Conservation (phyloP, 2,888 invertebrate species). For the Dusona sp. region DNA sequence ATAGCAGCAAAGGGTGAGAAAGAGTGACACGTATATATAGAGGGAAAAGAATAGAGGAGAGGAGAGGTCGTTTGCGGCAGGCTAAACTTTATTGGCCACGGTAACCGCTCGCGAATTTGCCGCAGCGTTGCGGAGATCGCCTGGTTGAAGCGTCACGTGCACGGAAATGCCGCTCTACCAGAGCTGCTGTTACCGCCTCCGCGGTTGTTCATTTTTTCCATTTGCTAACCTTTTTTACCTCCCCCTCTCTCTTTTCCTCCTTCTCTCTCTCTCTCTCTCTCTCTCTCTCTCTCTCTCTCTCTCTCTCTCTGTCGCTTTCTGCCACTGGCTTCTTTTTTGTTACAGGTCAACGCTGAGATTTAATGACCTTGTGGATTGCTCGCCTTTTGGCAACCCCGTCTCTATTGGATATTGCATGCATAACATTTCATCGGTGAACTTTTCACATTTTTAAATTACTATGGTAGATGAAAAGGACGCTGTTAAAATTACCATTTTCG, state of each 20-base stretch:
- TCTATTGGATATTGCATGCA: background rate
- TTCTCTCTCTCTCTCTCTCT: conserved; percentile 3
- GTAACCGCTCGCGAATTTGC: conserved; percentile 68
- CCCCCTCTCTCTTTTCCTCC: too few relatives aligned
- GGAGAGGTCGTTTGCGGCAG: conserved; percentile 60
- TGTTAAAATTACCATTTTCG: background rate
- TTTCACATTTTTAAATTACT: background rate
- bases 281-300: background rate
- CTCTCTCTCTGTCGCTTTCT: conserved; percentile 18
- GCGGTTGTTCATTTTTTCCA: conserved; percentile 55
- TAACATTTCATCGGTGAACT: background rate
- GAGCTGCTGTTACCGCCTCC: conserved; percentile 52
- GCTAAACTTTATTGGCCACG: conserved; percentile 69
- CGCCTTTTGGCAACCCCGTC: conserved; percentile 36
- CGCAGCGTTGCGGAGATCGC: conserved; percentile 62
- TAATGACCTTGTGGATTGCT: conserved; percentile 56
- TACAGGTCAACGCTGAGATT: conserved; percentile 51
- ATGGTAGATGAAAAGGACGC: background rate
- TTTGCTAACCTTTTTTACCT: background rate
- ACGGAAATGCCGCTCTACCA: conserved; percentile 67
- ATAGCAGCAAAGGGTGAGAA: conserved; percentile 36
- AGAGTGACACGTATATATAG: conserved; percentile 29
- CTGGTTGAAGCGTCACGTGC: conserved; percentile 65
- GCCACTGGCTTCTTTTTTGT: conserved; percentile 43
- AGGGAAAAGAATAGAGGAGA: conserved; percentile 3